Percentiles rank a stretch among this genome's conserved stretches.
These are phyloP conservation scores for Eleutherodactylus coqui DNA, from an alignment of 2,797 vertebrate species.

Conservation along the genomic window DNA sequence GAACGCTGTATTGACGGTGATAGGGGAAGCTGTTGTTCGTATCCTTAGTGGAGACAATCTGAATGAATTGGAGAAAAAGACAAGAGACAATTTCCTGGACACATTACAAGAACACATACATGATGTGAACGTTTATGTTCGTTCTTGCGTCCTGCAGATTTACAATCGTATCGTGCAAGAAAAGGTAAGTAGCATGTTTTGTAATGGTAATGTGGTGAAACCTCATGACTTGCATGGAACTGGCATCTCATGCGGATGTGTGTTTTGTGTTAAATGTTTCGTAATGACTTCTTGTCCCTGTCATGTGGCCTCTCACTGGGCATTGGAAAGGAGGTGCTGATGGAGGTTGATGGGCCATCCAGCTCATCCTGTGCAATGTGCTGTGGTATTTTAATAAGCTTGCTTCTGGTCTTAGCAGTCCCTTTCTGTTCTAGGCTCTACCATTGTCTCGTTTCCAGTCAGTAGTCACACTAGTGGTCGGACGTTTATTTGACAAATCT, in stretches of 20 bases:
- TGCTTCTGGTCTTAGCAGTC: not conserved
- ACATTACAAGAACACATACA: constrained; percentile 89
- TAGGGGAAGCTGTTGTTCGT: constrained; percentile 86
- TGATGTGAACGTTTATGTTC: constrained; percentile 86
- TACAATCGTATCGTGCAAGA: constrained; percentile 88
- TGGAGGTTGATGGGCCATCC: too few species aligned
- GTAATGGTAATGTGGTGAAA: not conserved
- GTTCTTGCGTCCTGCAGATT: constrained; percentile 89
- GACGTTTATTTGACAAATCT: constrained; percentile 90
- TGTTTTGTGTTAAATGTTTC: too few species aligned
- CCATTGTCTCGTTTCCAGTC: constrained; percentile 88
- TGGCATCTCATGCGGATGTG: too few species aligned
- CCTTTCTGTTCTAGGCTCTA: constrained; percentile 66
- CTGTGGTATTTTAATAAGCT: not conserved
- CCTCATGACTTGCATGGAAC: not conserved
- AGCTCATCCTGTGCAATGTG: too few species aligned
- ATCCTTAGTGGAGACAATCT: constrained; percentile 88
- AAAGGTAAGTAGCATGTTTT: constrained; percentile 77
- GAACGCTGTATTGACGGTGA: constrained; percentile 87
- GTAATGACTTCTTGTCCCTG: too few species aligned
- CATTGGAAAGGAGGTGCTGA: too few species aligned
- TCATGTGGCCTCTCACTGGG: too few species aligned
- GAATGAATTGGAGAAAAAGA: constrained; percentile 82
- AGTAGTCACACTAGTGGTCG: constrained; percentile 87
- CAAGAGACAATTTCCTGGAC: constrained; percentile 89